A percentile compares a stretch with the other conserved stretches of the same genome.
These are phyloP conservation scores for Erebia palarica DNA, from an alignment of 2,888 invertebrate species.

Conservation along the genomic window DNA sequence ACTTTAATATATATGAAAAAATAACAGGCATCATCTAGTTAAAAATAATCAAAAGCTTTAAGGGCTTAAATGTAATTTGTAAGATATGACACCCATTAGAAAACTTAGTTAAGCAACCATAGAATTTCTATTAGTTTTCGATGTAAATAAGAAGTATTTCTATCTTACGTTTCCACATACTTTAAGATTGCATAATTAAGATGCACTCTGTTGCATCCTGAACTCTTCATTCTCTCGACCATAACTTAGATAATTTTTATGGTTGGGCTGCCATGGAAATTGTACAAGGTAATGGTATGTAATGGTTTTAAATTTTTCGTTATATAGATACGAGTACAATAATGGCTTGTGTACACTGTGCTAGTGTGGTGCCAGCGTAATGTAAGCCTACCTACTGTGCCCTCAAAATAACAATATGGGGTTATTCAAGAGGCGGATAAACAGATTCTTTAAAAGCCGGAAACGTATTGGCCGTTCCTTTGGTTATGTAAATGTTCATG, in stretches of 20 bases:
- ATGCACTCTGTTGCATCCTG: conserved; percentile 29
- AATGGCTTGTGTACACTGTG: not conserved
- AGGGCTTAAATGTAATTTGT: not conserved
- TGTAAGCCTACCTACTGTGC: no score
- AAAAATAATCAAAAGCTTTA: conserved; percentile 2
- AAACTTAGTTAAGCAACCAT: conserved; percentile 1
- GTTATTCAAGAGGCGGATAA: no score
- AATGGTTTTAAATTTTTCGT: conserved; percentile 27
- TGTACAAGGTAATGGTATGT: conserved; percentile 23
- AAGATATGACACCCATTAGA: no score
- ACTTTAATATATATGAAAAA: no score
- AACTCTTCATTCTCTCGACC: conserved; percentile 26
- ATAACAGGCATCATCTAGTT: no score
- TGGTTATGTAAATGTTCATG: no score
- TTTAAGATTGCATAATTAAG: conserved; percentile 36
- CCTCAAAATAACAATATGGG: not conserved
- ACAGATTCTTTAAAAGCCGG: no score
- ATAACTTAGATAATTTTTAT: conserved; percentile 38
- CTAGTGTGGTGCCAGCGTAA: not conserved
- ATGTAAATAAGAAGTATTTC: conserved; percentile 12
- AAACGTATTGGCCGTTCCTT: no score
- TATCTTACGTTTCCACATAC: not conserved
- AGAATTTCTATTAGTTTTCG: conserved; percentile 6
- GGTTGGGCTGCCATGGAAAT: conserved; percentile 36
- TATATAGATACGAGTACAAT: conserved; percentile 5